These are phyloP conservation scores for Proterorhinus semilunaris DNA, from an alignment of 2,113 vertebrate genomes.

Conservation along the genomic window DNA sequence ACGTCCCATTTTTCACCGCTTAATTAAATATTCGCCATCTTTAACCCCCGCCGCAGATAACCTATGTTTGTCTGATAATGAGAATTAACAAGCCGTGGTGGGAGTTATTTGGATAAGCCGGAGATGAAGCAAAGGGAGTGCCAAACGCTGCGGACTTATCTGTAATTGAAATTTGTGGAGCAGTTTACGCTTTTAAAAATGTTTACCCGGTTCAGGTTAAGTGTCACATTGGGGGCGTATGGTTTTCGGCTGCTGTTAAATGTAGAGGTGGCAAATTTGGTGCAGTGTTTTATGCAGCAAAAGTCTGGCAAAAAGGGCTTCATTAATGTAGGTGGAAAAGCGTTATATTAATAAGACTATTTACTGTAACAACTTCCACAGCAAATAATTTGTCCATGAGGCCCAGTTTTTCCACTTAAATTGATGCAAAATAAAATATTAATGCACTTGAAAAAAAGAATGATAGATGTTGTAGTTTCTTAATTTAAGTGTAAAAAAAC, in stretches of 20 bases:
- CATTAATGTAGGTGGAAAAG: too few species aligned
- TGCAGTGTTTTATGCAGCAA: too few species aligned
- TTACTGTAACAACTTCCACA: too few species aligned
- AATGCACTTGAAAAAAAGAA: too few species aligned
- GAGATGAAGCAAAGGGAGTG: slow-evolving; percentile 13
- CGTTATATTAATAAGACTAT: too few species aligned
- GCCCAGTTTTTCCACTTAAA: too few species aligned
- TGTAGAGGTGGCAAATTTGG: too few species aligned
- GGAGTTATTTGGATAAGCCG: not conserved
- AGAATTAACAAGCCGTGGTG: slow-evolving; percentile 1
- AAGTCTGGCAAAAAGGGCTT: too few species aligned
- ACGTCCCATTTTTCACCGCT: slow-evolving; percentile 36
- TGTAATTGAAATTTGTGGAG: not conserved
- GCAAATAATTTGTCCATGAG: too few species aligned
- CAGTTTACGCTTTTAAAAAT: not conserved
- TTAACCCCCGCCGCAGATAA: slow-evolving; percentile 35
- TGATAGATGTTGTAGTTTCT: too few species aligned
- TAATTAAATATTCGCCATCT: slow-evolving; percentile 45
- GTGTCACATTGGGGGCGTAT: not conserved
- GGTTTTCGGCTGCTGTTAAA: not conserved
- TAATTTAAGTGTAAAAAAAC: too few species aligned
- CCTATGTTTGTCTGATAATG: slow-evolving; percentile 21
- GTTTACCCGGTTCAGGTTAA: not conserved
- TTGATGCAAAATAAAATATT: too few species aligned
- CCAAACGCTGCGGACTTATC: not conserved